Evolutionary conservation across 2,113 vertebrate species (phyloP).

Genomic region (Pristiophorus japonicus): DNA sequence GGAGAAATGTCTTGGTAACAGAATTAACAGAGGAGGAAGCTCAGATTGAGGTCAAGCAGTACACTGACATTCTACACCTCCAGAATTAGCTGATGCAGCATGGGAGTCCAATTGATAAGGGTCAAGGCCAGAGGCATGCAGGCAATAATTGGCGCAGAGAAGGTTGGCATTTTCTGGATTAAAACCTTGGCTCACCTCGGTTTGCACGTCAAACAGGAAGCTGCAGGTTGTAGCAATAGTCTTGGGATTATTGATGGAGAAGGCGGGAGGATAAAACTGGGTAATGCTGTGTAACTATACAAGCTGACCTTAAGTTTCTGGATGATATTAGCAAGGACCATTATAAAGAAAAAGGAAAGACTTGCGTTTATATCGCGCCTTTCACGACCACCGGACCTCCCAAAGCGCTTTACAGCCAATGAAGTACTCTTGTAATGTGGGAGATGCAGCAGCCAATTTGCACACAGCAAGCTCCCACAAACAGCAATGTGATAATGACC

Average conservation of each 20-base stretch:
- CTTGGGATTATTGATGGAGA: neutral
- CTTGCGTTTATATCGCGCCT: no score
- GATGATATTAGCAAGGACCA: no score
- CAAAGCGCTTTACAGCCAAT: no score
- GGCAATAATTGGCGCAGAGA: neutral
- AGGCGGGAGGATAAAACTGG: neutral
- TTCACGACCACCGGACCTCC: no score
- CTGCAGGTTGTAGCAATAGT: neutral
- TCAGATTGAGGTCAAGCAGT: neutral
- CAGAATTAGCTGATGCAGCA: neutral
- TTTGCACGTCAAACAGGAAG: neutral
- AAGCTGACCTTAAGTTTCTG: neutral
- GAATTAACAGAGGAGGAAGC: neutral
- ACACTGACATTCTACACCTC: neutral
- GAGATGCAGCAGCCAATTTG: no score
- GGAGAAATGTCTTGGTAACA: neutral
- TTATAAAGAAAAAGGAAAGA: no score
- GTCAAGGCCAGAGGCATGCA: no score
- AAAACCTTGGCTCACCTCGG: neutral
- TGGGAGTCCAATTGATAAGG: neutral
- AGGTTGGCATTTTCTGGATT: neutral
- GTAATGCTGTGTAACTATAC: neutral
- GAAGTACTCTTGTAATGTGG: no score
- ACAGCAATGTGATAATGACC: no score
- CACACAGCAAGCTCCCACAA: no score